These are phyloP conservation scores for Chalcis sispes DNA, from an alignment of 2,888 invertebrate genomes.

Conservation along the genomic window DNA sequence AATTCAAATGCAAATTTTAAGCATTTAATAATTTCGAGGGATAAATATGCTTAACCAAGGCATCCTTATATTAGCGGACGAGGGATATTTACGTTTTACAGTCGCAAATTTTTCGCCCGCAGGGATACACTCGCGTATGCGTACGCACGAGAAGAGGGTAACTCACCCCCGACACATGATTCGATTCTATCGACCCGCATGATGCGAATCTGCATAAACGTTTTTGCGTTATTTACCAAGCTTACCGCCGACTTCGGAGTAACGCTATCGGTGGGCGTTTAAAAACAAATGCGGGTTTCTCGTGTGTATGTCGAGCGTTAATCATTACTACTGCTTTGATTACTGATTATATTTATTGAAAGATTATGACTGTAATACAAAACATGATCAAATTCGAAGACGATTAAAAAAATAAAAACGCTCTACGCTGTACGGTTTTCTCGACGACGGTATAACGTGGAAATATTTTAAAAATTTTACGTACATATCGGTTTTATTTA, in stretches of 20 bases:
- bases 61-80: neutral
- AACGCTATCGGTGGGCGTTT: neutral
- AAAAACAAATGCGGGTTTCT: neutral
- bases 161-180: neutral
- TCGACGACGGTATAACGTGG: too few species aligned
- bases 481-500: too few species aligned
- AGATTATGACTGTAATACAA: too few species aligned
- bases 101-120: constrained; percentile 13
- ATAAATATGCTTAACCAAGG: neutral
- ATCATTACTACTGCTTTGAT: neutral
- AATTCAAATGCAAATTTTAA: constrained; percentile 1
- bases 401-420: neutral
- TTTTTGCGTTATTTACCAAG: constrained; percentile 58
- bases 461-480: too few species aligned
- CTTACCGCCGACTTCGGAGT: constrained; percentile 42
- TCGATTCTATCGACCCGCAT: constrained; percentile 63
- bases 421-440: neutral
- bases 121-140: neutral
- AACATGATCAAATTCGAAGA: too few species aligned
- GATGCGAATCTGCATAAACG: constrained; percentile 65
- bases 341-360: neutral
- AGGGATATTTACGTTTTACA: constrained; percentile 3
- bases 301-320: neutral
- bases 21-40: neutral
- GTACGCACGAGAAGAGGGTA: constrained; percentile 8